phyloP scores from a whole-genome alignment of 1,140 invertebrate genomes.

The Drosophila orosa region DNA sequence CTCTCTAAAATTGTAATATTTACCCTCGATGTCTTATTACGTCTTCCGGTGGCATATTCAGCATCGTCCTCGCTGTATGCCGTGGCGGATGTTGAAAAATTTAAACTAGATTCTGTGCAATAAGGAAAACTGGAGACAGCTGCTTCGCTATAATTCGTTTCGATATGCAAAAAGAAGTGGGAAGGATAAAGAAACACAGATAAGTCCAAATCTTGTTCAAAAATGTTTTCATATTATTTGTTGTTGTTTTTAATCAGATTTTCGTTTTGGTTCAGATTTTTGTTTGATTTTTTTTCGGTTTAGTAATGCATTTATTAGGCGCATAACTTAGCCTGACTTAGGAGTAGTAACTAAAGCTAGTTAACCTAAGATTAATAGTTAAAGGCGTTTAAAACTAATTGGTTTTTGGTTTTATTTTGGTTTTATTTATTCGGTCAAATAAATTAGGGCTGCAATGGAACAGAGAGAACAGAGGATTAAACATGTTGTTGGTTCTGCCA shows the following conservation, averaged over 20 bases:
- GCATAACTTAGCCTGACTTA: constrained; percentile 73
- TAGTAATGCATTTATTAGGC: constrained; percentile 80
- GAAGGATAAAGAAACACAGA: constrained; percentile 82
- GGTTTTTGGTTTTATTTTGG: constrained; percentile 19
- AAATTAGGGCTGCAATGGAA: constrained; percentile 54
- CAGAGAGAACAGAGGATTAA: constrained; percentile 49
- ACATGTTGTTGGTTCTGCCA: constrained; percentile 14
- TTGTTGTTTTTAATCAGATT: constrained; percentile 32
- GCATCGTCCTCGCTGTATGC: constrained; percentile 86
- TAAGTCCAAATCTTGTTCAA: constrained; percentile 81
- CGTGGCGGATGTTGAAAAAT: constrained; percentile 85
- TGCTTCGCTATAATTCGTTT: constrained; percentile 83
- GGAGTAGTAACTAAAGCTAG: constrained; percentile 46
- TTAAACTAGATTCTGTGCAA: constrained; percentile 84
- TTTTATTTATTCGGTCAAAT: constrained; percentile 44
- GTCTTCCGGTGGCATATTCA: constrained; percentile 85
- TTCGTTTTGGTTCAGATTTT: constrained; percentile 39
- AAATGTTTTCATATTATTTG: constrained; percentile 45
- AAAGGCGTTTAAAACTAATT: constrained; percentile 29
- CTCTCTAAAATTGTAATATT: constrained; percentile 84
- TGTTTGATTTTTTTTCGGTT: constrained; percentile 32
- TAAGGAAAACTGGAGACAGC: constrained; percentile 84
- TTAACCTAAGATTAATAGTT: constrained; percentile 63
- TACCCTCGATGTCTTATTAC: constrained; percentile 85
- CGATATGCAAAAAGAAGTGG: constrained; percentile 81